These are phyloP conservation scores for Anorthoa munda DNA, from an alignment of 2,888 invertebrate genomes.

Conservation along the genomic window DNA sequence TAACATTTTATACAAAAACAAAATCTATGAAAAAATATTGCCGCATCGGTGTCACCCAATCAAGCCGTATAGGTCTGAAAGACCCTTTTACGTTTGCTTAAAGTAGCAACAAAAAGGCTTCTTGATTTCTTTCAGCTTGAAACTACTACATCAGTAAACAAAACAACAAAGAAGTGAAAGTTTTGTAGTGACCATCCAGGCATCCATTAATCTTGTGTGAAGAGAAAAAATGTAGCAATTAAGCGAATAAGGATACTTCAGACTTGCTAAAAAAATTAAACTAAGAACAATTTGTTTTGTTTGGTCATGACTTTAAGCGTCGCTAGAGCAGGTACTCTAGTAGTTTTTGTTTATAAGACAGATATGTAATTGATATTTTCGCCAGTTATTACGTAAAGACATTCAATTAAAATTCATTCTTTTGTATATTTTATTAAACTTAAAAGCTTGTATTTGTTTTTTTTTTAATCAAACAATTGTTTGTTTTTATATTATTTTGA, in stretches of 20 bases:
- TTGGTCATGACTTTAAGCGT: not conserved
- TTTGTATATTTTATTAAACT: no score
- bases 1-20: no score
- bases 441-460: no score
- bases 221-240: slow-evolving; percentile 28
- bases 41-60: no score
- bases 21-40: no score
- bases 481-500: no score
- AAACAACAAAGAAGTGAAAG: slow-evolving; percentile 20
- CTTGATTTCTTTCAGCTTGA: slow-evolving; percentile 2
- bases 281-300: slow-evolving; percentile 10
- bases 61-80: no score
- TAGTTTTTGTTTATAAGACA: not conserved
- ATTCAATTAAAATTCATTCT: no score
- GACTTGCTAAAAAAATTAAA: slow-evolving; percentile 27
- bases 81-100: not conserved
- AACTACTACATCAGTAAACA: slow-evolving; percentile 17
- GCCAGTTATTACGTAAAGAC: no score
- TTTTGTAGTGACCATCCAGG: slow-evolving; percentile 16
- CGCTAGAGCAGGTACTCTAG: not conserved
- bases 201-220: slow-evolving; percentile 27
- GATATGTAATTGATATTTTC: no score
- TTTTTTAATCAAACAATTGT: no score
- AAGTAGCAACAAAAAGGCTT: not conserved
- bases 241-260: slow-evolving; percentile 36